Base-by-base conservation (phyloP, 2,888 invertebrate genomes). In the Meteorus cinctellus region DNA sequence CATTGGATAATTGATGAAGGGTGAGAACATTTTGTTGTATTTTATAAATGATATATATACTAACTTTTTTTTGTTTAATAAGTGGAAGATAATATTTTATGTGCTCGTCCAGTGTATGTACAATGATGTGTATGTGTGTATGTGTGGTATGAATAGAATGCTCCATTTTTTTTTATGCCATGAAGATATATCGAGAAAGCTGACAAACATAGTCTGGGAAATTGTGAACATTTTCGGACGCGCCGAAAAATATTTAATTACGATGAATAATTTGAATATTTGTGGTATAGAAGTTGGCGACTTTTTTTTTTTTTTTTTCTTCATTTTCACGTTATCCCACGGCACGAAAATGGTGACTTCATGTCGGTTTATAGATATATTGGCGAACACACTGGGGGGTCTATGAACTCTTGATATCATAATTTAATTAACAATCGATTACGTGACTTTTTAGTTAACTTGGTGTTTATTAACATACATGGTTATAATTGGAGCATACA, bases 241-340 rank as follows among this genome's bases (percentile, higher is more conserved):
- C 69, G 76, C 78, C 81, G 82, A 8, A 82, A 87, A 87, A 85
- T 88, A 87, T 89, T 89, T 88, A 88, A 89, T 89, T 88, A 88
- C 87, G 84, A 84, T 81, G 85, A 87, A 62, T 62, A 86, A 88
- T 86, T 85, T 86, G 84, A 86, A 87, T 88, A 86, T 85, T 80
- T 84, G 85, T 78, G 85, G 85, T 83, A 79, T n/a, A 55, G 72
- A 72, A 41, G 48, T 67, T 48, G 27, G 41, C 2, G 12, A 41
- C 14, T 48, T 67, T 41, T 67, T 24, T 24, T 45, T 24, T 45
- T 24, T 24, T 24, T 24, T 24, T 29, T 78, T 79, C 84, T 83
- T 84, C 81, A 72, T 79, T 77, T 75, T 73, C 74, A 34, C 27
- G 65, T 73, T 62, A 60, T 62, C 45, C 67, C 70, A 19, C 12